Conservation (phyloP, 2,797 vertebrate species). For the Sebastes taczanowskii region DNA sequence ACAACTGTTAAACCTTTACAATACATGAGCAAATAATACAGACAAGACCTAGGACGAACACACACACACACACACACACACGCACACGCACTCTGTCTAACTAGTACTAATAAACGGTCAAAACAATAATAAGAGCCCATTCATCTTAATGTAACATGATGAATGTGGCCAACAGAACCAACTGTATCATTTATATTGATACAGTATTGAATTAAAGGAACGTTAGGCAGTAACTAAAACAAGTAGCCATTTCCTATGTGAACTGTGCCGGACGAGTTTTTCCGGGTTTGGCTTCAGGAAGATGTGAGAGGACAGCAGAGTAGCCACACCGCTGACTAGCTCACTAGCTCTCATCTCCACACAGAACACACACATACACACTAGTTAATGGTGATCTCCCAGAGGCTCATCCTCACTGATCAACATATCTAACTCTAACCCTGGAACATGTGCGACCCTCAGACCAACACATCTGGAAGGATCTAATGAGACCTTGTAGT, state of each 20-base stretch:
- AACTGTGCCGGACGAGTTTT: slow-evolving; percentile 50
- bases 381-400: background rate
- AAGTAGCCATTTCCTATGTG: slow-evolving; percentile 10
- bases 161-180: background rate
- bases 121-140: background rate
- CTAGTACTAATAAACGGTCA: background rate
- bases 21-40: background rate
- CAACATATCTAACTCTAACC: background rate
- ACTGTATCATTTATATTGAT: rapidly evolving
- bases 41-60: background rate
- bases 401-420: background rate
- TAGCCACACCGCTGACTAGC: slow-evolving; percentile 24
- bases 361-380: background rate
- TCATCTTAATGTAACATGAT: background rate
- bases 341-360: slow-evolving; percentile 30
- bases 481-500: background rate
- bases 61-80: background rate
- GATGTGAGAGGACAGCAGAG: slow-evolving; percentile 62
- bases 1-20: background rate
- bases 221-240: background rate
- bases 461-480: background rate
- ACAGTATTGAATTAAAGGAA: background rate
- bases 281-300: slow-evolving; percentile 78
- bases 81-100: background rate
- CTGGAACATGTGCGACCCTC: background rate